phyloP scores from a whole-genome alignment of 2,888 invertebrate genomes.

The Agrochola lychnidis region DNA sequence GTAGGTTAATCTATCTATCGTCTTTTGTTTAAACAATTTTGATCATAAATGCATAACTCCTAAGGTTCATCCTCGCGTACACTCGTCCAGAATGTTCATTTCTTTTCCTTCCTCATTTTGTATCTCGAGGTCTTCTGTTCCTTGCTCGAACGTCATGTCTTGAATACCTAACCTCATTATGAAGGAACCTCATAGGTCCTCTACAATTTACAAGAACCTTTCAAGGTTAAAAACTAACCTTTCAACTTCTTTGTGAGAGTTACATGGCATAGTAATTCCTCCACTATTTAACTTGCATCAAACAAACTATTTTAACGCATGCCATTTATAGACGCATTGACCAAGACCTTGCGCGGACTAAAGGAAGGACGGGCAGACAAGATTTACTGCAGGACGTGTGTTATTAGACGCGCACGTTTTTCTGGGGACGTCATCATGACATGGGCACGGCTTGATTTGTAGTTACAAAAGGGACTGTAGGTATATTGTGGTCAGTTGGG shows the following conservation, averaged over 20 bases:
- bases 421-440: conserved; percentile 2
- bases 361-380: conserved; percentile 41
- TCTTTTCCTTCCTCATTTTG: conserved; percentile 18
- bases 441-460: conserved; percentile 4
- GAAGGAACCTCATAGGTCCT: neutral
- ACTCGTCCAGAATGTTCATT: neutral
- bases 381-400: conserved; percentile 64
- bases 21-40: neutral
- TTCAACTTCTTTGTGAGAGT: conserved; percentile 12
- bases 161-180: neutral
- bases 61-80: neutral
- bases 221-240: conserved; percentile 17
- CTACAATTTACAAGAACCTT: neutral
- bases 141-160: conserved; percentile 1
- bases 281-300: no score
- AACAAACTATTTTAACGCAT: no score
- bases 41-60: neutral
- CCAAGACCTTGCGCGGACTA: conserved; percentile 55
- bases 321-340: neutral
- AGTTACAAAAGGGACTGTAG: neutral
- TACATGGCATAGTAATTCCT: no score
- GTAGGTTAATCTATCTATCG: no score
- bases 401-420: conserved; percentile 53
- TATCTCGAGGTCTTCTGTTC: neutral
- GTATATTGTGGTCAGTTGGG: no score